Conservation (phyloP, 2,113 vertebrate species). For the Lonchura striata region DNA sequence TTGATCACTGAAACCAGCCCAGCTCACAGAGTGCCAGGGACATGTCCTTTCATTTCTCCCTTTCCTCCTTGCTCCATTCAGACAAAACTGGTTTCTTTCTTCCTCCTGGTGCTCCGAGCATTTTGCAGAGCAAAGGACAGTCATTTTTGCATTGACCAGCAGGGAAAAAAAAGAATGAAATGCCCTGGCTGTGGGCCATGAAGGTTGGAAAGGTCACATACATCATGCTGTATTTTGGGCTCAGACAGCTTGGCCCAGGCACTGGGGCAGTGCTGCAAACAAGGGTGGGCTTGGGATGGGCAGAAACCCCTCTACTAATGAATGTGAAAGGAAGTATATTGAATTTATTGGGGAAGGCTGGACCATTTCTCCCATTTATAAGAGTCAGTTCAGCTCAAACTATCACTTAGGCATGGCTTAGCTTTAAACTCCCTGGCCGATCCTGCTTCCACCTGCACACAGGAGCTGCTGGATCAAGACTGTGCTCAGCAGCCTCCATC, state of each 20-base stretch:
- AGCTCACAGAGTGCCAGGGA: not conserved
- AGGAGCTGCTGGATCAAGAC: not conserved
- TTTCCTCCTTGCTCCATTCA: not conserved
- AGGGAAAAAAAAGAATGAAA: not conserved
- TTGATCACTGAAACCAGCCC: conserved; percentile 40
- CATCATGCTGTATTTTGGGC: not conserved
- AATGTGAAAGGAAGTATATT: not conserved
- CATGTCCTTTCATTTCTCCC: not conserved
- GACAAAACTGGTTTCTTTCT: not conserved
- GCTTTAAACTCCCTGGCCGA: not conserved
- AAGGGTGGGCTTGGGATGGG: not conserved
- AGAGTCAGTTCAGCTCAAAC: not conserved
- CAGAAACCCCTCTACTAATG: not conserved
- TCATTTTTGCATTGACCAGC: not conserved
- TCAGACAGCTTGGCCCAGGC: not conserved
- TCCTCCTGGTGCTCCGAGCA: not conserved
- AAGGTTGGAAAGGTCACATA: not conserved
- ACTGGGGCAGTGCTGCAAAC: not conserved
- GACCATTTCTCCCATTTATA: not conserved
- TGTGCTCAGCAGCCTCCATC: not conserved
- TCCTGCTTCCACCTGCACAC: not conserved
- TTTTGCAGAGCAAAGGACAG: not conserved
- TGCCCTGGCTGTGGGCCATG: not conserved
- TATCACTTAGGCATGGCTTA: not conserved
- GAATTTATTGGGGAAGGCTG: not conserved